Evolutionary conservation across 2,888 invertebrate species (phyloP), one percentile per base, ranked within the genome.

Genomic region (Polymixis lichenea): DNA sequence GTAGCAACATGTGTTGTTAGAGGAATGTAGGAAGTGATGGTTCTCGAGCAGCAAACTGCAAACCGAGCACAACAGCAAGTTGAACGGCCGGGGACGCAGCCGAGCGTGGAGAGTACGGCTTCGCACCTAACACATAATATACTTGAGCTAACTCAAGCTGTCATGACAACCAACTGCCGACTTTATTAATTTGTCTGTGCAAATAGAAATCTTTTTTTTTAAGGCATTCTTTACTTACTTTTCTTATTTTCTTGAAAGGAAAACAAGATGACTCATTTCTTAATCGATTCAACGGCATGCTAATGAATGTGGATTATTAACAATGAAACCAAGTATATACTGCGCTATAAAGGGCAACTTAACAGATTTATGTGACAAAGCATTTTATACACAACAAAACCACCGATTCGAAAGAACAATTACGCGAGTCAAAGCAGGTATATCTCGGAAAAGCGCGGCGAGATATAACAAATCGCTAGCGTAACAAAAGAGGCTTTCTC

Each of bases 401-500:
- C 93, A 90, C 90, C 92, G 93, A 94, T 94, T 94, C 91, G 92
- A 95, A 96, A 96, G 95, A 96, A 96, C 96, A 96, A 96, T 96
- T 95, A 96, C 93, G 93, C 90, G 93, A 95, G 94, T 95, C 95
- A 95, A 95, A 95, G 94, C 94, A 93, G 95, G 94, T 95, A 94
- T 94, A 94, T 94, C 93, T 93, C 87, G 89, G 94, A 92, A 95
- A 95, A 94, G 94, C 94, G 94, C 91, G 93, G 91, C 91, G 94
- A 95, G 94, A 96, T 95, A 95, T 95, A 96, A 95, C 95, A 95
- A 95, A 96, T 95, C 94, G 94, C 92, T 94, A 89, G 91, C 92
- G 92, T 94, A 95, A 96, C 96, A 96, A 96, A 94, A 93, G 96
- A 95, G 95, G 96, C 96, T 96, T 96, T 96, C 94, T 94, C 92